phyloP scores from a whole-genome alignment of 2,113 vertebrate genomes.

The Geococcyx californianus region DNA sequence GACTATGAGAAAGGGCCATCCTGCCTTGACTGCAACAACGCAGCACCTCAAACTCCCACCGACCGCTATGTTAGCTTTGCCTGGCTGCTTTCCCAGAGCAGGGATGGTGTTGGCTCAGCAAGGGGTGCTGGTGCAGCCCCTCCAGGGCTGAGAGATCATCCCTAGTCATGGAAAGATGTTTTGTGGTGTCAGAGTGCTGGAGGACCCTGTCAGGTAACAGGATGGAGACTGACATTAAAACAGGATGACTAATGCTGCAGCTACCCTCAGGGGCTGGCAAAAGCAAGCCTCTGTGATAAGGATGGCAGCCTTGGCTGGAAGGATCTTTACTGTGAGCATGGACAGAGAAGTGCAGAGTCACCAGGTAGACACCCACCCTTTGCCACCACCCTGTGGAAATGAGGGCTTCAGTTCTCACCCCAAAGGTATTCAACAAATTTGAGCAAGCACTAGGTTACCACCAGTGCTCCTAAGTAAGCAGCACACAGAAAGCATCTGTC shows the following conservation, averaged over 20 bases:
- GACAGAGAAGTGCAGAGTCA: background rate
- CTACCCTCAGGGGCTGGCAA: background rate
- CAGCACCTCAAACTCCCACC: background rate
- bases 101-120: background rate
- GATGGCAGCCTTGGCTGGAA: background rate
- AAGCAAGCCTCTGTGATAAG: accelerated
- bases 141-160: background rate
- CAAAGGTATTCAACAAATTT: background rate
- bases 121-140: background rate
- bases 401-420: background rate
- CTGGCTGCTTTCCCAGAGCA: background rate
- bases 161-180: background rate
- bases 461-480: background rate
- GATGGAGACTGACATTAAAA: background rate
- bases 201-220: accelerated
- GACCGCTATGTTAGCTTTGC: background rate
- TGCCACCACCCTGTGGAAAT: background rate
- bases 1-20: background rate
- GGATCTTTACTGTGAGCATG: background rate
- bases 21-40: accelerated
- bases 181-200: background rate
- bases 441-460: background rate
- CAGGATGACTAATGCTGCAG: background rate
- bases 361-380: background rate
- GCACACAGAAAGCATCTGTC: background rate